A percentile compares a stretch with the other conserved stretches of the same genome.
Conservation (phyloP, 2,888 invertebrate genomes). For the Cerceris rybyensis region DNA sequence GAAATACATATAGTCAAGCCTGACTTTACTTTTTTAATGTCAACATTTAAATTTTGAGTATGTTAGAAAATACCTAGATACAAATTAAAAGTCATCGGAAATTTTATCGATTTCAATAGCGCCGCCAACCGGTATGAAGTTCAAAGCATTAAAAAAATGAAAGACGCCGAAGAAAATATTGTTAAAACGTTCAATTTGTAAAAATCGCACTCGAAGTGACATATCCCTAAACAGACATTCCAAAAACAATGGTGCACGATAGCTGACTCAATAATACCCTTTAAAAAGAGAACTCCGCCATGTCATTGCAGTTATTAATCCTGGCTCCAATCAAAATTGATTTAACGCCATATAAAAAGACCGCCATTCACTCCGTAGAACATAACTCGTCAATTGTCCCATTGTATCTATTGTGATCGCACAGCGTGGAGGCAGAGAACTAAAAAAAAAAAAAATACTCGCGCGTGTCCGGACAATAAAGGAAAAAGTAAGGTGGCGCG, state of each 20-base stretch:
- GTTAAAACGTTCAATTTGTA: too few relatives aligned
- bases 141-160: too few relatives aligned
- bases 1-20: too few relatives aligned
- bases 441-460: conserved; percentile 38
- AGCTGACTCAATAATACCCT: too few relatives aligned
- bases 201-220: background rate
- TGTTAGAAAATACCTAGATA: too few relatives aligned
- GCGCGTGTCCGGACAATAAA: conserved; percentile 49
- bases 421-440: conserved; percentile 42
- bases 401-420: conserved; percentile 49
- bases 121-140: too few relatives aligned
- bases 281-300: too few relatives aligned
- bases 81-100: too few relatives aligned
- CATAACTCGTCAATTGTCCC: conserved; percentile 48
- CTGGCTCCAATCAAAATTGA: conserved; percentile 31
- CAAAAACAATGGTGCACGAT: background rate
- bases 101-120: too few relatives aligned
- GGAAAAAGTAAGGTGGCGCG: background rate
- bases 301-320: conserved; percentile 15
- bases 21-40: too few relatives aligned
- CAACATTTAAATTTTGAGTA: too few relatives aligned
- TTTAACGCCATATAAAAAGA: conserved; percentile 22
- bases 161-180: too few relatives aligned
- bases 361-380: conserved; percentile 7
- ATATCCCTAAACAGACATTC: background rate